Evolutionary conservation across 2,888 invertebrate species (phyloP), one percentile per base, ranked within the genome.

Genomic region (Orthosia cruda): DNA sequence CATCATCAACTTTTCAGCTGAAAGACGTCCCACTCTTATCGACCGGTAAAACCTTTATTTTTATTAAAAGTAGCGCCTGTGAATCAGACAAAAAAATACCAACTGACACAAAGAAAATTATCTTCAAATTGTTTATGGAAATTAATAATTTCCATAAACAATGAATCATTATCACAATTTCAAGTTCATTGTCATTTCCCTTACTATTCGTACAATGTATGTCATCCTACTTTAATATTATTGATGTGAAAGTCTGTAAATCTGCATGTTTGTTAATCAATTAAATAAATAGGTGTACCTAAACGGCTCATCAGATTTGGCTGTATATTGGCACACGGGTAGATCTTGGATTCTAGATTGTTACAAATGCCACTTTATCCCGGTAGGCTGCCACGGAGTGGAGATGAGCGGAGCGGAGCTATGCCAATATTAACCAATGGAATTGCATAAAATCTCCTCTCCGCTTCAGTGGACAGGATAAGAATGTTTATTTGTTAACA

Each of bases 151-250:
- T 4, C 9, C 15, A 16, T 18, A 57, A 57, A 58, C 20, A 20
- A 58, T 50, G 12, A 50, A 5, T 40, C 15, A 32, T 74, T 20
- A 20, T 13, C 16, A 16, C 9, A 65, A 7, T 63, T 23, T 26
- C 45, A 26, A 18, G 20, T 66, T 45, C 66, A 58, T 58, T 76
- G 50, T 45, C 26, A 57, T 76, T 13, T 23, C 40, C 15, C 16
- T 49, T 12, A n/a, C 5, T 23, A 49, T 0, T 7, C 1, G 7
- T 32, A 7, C 11, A 4, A 23, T 18, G 9, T 26, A 57, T 57
- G 57, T 26, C 16, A 23, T 23, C 9, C 23, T 26, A 15, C 55
- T 7, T 32, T 57, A 57, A 15, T 57, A 16, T 15, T 15, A 23
- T 55, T 5, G 15, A 23, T 20, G 32, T 32, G 9, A 9, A 40